Conservation (phyloP, 2,888 invertebrate species). For the Rhimphoctona megacephalus region DNA sequence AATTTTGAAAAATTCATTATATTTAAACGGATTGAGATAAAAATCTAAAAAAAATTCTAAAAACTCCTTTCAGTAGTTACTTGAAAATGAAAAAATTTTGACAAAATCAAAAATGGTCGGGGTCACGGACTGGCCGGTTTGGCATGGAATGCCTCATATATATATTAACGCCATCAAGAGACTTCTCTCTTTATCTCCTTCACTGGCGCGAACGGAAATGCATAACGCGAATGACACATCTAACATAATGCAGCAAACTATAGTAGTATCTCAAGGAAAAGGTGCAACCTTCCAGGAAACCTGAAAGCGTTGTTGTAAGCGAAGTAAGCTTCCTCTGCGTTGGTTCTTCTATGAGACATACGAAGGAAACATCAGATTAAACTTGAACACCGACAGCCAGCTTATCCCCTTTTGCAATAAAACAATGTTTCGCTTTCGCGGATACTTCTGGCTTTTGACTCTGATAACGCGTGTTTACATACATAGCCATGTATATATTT, state of each 20-base stretch:
- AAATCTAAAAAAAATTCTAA: too few species aligned
- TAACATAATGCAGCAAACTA: slow-evolving; percentile 22
- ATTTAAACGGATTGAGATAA: too few species aligned
- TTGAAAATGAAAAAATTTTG: too few species aligned
- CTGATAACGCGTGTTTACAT: slow-evolving; percentile 33
- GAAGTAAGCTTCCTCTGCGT: slow-evolving; percentile 35
- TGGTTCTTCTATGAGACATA: slow-evolving; percentile 33
- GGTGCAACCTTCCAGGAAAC: slow-evolving; percentile 20
- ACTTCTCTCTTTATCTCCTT: slow-evolving; percentile 51
- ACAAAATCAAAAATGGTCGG: too few species aligned
- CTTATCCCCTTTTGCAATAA: slow-evolving; percentile 54
- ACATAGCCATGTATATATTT: neutral
- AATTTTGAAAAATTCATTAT: too few species aligned
- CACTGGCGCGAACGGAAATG: slow-evolving; percentile 57
- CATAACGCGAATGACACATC: slow-evolving; percentile 45
- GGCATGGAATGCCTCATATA: too few species aligned
- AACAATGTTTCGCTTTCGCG: slow-evolving; percentile 40
- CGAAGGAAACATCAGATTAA: slow-evolving; percentile 58
- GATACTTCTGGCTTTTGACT: slow-evolving; percentile 61
- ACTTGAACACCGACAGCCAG: slow-evolving; percentile 55
- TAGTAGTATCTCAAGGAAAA: slow-evolving; percentile 17
- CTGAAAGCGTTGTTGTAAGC: slow-evolving; percentile 7
- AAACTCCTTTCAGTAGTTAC: too few species aligned
- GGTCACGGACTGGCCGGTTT: too few species aligned
- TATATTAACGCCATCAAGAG: slow-evolving; percentile 7